phyloP scores from a whole-genome alignment of 2,797 vertebrate species.

The Leuciscus waleckii region DNA sequence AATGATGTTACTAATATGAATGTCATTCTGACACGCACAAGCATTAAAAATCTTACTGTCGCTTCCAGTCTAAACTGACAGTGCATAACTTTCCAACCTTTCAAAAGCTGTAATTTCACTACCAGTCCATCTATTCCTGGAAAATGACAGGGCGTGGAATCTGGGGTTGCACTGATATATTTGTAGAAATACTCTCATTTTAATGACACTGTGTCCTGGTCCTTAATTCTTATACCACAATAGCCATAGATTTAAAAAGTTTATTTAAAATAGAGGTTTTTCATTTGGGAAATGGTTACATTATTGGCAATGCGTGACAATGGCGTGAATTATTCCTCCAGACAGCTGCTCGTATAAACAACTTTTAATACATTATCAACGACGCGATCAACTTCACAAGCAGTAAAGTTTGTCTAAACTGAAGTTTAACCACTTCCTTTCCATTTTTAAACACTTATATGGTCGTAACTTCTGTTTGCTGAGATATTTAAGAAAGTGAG shows the following conservation, averaged over 20 bases:
- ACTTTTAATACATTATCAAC: background rate
- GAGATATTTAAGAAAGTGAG: background rate
- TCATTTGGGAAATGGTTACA: background rate
- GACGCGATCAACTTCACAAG: background rate
- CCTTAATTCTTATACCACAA: constrained; percentile 26
- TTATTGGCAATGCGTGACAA: background rate
- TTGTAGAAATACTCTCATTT: constrained; percentile 65
- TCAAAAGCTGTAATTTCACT: constrained; percentile 82
- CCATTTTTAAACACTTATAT: background rate
- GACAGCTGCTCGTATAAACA: background rate
- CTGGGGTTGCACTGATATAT: constrained; percentile 69
- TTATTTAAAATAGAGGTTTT: constrained; percentile 20
- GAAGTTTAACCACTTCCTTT: background rate
- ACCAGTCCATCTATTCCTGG: constrained; percentile 77
- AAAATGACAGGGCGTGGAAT: constrained; percentile 82
- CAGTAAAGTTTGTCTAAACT: background rate
- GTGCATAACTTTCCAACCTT: constrained; percentile 76
- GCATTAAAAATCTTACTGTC: constrained; percentile 72
- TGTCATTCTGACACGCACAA: constrained; percentile 60
- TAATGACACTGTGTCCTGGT: constrained; percentile 20
- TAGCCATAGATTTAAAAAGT: background rate
- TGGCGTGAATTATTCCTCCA: background rate
- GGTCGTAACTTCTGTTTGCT: background rate
- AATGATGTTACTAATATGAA: constrained; percentile 66
- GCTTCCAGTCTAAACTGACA: constrained; percentile 69